Evolutionary conservation across 2,113 vertebrate species (phyloP).

Genomic region (Zosterops japonicus): DNA sequence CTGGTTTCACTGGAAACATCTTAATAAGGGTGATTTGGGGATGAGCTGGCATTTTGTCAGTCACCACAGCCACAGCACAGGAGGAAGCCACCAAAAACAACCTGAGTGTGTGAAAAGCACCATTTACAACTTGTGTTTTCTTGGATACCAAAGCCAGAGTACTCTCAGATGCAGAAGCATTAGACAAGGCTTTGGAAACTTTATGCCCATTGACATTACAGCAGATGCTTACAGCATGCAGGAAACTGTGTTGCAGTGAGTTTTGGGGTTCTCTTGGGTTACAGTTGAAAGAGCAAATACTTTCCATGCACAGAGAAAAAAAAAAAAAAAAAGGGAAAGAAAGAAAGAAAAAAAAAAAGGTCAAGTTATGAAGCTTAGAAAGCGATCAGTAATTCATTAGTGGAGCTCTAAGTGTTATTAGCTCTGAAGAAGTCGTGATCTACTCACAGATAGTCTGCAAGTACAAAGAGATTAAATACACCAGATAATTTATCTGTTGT

Average conservation of each 20-base stretch:
- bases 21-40: neutral
- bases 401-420: neutral
- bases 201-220: neutral
- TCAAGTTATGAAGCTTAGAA: neutral
- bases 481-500: neutral
- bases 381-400: slow-evolving; percentile 19
- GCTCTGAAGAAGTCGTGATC: neutral
- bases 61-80: neutral
- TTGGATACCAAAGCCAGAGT: neutral
- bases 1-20: neutral
- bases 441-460: neutral
- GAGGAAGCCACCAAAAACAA: neutral
- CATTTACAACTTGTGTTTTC: neutral
- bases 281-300: neutral
- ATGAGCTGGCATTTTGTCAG: neutral
- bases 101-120: neutral
- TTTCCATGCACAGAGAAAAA: neutral
- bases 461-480: neutral
- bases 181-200: neutral
- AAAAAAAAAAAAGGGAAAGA: neutral
- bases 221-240: neutral
- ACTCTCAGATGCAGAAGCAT: neutral
- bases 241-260: neutral
- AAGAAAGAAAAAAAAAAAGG: neutral
- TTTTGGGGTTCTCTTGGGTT: neutral